phyloP scores from a whole-genome alignment of 2,797 vertebrate species.

The Chloroceryle amazona region DNA sequence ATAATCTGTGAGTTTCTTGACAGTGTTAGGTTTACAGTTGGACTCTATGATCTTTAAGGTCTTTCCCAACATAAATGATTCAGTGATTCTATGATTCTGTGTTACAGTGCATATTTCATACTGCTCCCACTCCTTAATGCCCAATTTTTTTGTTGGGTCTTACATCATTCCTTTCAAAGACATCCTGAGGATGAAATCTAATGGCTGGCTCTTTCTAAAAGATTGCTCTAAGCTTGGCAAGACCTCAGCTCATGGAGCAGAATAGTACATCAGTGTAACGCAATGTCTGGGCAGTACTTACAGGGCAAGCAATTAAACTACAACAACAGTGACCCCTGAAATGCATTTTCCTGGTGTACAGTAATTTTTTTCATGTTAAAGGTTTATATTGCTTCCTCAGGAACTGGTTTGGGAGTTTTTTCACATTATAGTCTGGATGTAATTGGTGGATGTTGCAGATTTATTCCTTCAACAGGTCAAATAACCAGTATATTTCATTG shows the following conservation, averaged over 20 bases:
- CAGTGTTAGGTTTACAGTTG: not conserved
- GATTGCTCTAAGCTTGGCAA: conserved; percentile 10
- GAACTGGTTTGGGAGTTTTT: conserved; percentile 17
- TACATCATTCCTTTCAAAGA: conserved; percentile 25
- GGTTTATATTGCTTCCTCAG: conserved; percentile 46
- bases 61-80: not conserved
- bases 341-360: not conserved
- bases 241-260: not conserved
- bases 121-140: not conserved
- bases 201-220: not conserved
- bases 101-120: not conserved
- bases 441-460: conserved; percentile 58
- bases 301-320: conserved; percentile 48
- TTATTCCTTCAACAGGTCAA: conserved; percentile 71
- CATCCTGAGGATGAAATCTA: not conserved
- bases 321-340: conserved; percentile 36
- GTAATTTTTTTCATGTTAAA: conserved; percentile 36
- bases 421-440: conserved; percentile 18
- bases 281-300: conserved; percentile 14
- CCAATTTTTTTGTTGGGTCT: not conserved
- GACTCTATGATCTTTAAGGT: not conserved
- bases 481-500: conserved; percentile 66
- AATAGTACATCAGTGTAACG: conserved; percentile 25
- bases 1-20: not conserved
- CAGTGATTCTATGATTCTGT: not conserved